A percentile compares a stretch with the other conserved stretches of the same genome.
phyloP scores from a whole-genome alignment of 2,113 vertebrate genomes.

The Scartelaos histophorus region DNA sequence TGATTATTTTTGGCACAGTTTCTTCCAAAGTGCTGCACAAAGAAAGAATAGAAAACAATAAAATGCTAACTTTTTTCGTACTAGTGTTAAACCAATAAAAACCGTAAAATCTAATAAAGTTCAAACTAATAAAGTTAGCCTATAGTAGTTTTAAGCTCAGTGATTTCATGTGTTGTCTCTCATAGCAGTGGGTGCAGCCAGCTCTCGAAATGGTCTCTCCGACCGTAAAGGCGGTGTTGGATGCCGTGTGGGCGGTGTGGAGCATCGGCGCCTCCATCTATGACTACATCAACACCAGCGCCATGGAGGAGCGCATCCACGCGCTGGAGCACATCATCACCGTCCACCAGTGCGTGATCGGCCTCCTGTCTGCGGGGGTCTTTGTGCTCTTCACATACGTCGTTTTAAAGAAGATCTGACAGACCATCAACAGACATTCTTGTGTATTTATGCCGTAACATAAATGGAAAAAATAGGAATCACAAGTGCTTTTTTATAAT shows the following conservation, averaged over 20 bases:
- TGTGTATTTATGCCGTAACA: neutral
- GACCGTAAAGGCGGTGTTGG: slow-evolving; percentile 79
- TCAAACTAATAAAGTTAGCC: neutral
- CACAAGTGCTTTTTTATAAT: no score
- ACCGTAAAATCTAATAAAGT: no score
- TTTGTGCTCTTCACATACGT: slow-evolving; percentile 76
- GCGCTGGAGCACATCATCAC: slow-evolving; percentile 74
- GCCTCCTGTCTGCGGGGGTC: slow-evolving; percentile 69
- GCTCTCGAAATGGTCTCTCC: slow-evolving; percentile 74
- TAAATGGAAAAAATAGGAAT: neutral
- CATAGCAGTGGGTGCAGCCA: slow-evolving; percentile 38
- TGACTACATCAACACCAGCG: slow-evolving; percentile 80
- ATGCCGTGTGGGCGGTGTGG: slow-evolving; percentile 78
- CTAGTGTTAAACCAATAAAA: no score
- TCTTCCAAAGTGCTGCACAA: no score
- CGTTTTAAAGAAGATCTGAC: slow-evolving; percentile 75
- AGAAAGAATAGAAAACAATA: no score
- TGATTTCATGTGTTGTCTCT: neutral
- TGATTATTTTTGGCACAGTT: no score
- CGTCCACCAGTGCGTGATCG: slow-evolving; percentile 77
- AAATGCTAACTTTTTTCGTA: no score
- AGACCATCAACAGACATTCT: neutral
- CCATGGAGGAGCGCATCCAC: slow-evolving; percentile 81
- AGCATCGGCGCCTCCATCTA: slow-evolving; percentile 79
- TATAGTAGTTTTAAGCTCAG: neutral